Evolutionary conservation across 2,888 invertebrate genomes (phyloP).

Genomic region (Ophion obscuratus): DNA sequence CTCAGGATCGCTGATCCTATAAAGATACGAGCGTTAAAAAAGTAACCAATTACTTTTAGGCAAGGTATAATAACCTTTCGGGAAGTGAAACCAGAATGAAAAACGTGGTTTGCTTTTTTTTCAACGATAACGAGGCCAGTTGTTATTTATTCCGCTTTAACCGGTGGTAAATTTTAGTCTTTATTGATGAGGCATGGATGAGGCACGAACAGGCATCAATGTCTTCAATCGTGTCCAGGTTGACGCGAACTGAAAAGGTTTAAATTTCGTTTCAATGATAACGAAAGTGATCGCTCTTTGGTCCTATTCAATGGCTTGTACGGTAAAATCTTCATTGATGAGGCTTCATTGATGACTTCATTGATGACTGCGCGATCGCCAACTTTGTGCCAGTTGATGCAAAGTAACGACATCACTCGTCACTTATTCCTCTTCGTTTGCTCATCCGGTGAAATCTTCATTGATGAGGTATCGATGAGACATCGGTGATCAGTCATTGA

Average conservation of each 20-base stretch:
- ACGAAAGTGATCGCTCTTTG: background rate
- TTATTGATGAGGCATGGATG: constrained; percentile 21
- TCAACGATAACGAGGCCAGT: background rate
- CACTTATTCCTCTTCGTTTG: background rate
- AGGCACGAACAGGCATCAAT: background rate
- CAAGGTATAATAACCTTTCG: background rate
- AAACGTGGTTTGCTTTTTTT: background rate
- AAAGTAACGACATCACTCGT: background rate
- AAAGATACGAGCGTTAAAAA: background rate
- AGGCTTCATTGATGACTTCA: background rate
- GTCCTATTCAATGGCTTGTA: background rate
- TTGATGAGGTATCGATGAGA: background rate
- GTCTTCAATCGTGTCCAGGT: constrained; percentile 25
- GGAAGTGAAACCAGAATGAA: background rate
- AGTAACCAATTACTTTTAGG: background rate
- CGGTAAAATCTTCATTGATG: constrained; percentile 2
- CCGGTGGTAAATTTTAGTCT: constrained; percentile 27
- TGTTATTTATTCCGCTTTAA: background rate
- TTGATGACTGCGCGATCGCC: background rate
- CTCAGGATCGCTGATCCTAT: background rate
- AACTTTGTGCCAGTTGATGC: background rate
- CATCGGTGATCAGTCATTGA: background rate
- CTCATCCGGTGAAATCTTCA: background rate
- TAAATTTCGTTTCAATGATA: background rate
- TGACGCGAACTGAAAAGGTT: background rate